phyloP scores from a whole-genome alignment of 2,113 vertebrate genomes.

The Ardeotis arabs region DNA sequence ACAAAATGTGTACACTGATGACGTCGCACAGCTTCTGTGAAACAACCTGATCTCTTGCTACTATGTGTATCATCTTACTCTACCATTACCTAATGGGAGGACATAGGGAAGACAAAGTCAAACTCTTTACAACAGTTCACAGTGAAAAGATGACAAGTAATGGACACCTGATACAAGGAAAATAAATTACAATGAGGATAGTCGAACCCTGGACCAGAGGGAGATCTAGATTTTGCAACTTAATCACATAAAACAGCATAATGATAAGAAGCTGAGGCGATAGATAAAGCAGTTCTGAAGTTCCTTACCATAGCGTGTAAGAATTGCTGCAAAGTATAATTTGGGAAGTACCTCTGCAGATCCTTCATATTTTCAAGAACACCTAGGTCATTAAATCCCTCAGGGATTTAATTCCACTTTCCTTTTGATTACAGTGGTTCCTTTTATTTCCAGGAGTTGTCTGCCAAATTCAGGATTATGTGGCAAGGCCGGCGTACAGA shows the following conservation, averaged over 20 bases:
- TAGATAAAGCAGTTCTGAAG: background rate
- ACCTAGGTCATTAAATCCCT: background rate
- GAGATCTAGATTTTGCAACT: background rate
- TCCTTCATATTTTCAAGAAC: background rate
- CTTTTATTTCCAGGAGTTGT: background rate
- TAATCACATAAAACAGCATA: background rate
- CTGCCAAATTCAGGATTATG: background rate
- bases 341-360: background rate
- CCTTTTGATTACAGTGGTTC: background rate
- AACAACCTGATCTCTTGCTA: background rate
- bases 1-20: background rate
- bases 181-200: rapidly evolving
- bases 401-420: background rate
- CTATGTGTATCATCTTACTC: background rate
- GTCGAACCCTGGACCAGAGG: background rate
- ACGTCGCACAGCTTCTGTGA: background rate
- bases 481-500: background rate
- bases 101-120: background rate
- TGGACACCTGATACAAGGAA: background rate
- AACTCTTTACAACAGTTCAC: background rate
- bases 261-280: background rate
- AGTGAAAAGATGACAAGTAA: background rate
- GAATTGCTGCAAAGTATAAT: background rate
- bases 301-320: background rate
- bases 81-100: background rate